Evolutionary conservation across 2,797 vertebrate genomes (phyloP).

Genomic region (Myotis vivesi): DNA sequence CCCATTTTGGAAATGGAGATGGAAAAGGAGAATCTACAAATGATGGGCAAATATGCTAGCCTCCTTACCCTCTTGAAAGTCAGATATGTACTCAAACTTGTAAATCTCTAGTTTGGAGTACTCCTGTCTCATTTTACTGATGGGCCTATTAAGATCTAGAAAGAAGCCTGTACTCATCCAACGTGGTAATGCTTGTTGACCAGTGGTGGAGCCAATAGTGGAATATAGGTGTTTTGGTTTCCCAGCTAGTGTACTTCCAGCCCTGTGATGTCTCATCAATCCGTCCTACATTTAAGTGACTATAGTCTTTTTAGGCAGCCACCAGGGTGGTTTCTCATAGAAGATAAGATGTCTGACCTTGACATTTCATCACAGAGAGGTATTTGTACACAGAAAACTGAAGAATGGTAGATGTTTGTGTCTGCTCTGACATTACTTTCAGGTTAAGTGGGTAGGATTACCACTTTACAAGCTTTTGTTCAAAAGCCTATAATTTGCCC

Average conservation of each 20-base stretch:
- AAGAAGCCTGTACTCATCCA: neutral
- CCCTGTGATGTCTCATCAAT: neutral
- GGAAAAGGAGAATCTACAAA: neutral
- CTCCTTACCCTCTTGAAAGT: neutral
- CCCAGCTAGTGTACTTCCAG: neutral
- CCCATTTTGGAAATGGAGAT: neutral
- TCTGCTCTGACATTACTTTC: neutral
- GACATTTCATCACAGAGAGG: neutral
- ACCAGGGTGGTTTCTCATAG: neutral
- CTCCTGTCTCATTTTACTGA: neutral
- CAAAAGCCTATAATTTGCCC: neutral
- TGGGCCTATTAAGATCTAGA: neutral
- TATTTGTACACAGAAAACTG: neutral
- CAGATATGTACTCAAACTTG: neutral
- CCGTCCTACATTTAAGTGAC: neutral
- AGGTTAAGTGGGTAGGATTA: neutral
- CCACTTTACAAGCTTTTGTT: neutral
- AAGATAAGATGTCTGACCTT: conserved; percentile 19
- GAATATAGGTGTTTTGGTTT: conserved; percentile 31
- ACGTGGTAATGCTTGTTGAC: neutral
- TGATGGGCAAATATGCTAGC: neutral
- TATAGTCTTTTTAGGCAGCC: neutral
- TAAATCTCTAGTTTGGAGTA: neutral
- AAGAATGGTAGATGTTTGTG: neutral
- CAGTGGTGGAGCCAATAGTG: neutral